A percentile compares a stretch with the other conserved stretches of the same genome.
Evolutionary conservation across 2,797 vertebrate species (phyloP).

Genomic region (Lacerta bilineata): DNA sequence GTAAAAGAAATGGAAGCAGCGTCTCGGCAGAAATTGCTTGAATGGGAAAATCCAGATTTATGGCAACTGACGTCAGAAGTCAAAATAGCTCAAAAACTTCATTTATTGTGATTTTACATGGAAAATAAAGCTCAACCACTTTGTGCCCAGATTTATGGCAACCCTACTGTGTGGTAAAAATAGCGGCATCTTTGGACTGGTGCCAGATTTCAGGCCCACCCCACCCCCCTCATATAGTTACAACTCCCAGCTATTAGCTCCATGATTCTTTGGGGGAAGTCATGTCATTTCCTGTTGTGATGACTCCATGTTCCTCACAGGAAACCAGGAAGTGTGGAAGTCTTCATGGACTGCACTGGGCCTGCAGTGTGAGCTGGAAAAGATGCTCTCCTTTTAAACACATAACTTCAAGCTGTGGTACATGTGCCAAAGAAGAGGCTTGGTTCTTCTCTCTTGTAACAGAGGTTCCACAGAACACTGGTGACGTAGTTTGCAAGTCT

Average conservation of each 20-base stretch:
- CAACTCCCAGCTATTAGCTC: no score
- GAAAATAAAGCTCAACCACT: not conserved
- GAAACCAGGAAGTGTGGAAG: not conserved
- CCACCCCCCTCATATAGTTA: no score
- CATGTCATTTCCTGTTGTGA: not conserved
- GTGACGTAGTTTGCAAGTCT: conserved; percentile 43
- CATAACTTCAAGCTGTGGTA: not conserved
- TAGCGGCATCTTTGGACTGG: no score
- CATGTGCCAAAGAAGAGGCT: not conserved
- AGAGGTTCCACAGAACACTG: not conserved
- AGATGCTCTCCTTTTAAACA: not conserved
- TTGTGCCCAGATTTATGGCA: no score
- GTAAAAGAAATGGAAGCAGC: no score
- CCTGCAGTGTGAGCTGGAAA: not conserved
- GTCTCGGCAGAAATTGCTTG: no score
- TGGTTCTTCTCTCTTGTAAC: not conserved
- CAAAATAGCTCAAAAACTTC: not conserved
- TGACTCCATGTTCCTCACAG: not conserved
- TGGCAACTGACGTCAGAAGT: not conserved
- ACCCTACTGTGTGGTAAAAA: no score
- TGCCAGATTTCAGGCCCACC: no score
- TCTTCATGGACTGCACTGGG: not conserved
- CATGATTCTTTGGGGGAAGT: not conserved
- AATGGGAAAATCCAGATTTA: no score
- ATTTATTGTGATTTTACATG: not conserved